These are phyloP conservation scores for Tigriopus californicus DNA, from an alignment of 2,888 invertebrate species.

Conservation along the genomic window DNA sequence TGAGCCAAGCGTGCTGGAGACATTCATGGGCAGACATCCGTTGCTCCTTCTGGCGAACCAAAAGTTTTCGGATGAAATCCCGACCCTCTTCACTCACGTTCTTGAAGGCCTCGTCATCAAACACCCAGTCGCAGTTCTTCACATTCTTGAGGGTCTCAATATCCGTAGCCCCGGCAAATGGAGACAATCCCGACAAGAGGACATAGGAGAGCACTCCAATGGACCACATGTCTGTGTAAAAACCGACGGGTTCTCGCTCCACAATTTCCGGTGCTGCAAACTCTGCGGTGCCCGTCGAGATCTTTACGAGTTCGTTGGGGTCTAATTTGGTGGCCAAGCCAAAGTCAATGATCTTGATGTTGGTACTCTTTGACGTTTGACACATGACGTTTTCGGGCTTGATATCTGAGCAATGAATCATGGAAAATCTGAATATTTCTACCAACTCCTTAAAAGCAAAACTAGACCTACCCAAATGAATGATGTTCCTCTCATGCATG, in stretches of 20 bases:
- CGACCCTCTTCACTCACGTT: slow-evolving; percentile 89
- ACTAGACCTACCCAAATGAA: slow-evolving; percentile 54
- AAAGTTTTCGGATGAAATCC: slow-evolving; percentile 85
- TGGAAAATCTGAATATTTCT: slow-evolving; percentile 2
- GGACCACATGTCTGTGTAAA: slow-evolving; percentile 99
- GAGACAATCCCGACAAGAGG: slow-evolving; percentile 89
- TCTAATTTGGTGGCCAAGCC: slow-evolving; percentile 95
- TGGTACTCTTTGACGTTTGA: slow-evolving; percentile 80
- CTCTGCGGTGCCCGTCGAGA: slow-evolving; percentile 96
- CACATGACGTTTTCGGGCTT: slow-evolving; percentile 99
- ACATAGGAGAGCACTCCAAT: slow-evolving; percentile 96
- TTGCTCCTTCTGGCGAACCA: slow-evolving; percentile 82
- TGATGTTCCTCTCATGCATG: slow-evolving; percentile 99
- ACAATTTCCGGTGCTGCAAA: slow-evolving; percentile 99
- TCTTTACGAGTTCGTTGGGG: slow-evolving; percentile 95
- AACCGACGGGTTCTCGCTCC: slow-evolving; percentile 93
- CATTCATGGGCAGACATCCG: slow-evolving; percentile 98
- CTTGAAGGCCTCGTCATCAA: slow-evolving; percentile 84
- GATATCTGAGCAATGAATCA: slow-evolving; percentile 38
- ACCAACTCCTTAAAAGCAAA: not conserved
- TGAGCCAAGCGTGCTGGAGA: slow-evolving; percentile 82
- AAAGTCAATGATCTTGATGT: slow-evolving; percentile 96
- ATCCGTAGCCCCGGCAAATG: slow-evolving; percentile 97
- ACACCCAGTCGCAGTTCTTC: slow-evolving; percentile 96
- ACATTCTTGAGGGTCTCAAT: slow-evolving; percentile 95